These are phyloP conservation scores for Girardia tigrina DNA, from an alignment of 2,888 invertebrate genomes.

Conservation along the genomic window DNA sequence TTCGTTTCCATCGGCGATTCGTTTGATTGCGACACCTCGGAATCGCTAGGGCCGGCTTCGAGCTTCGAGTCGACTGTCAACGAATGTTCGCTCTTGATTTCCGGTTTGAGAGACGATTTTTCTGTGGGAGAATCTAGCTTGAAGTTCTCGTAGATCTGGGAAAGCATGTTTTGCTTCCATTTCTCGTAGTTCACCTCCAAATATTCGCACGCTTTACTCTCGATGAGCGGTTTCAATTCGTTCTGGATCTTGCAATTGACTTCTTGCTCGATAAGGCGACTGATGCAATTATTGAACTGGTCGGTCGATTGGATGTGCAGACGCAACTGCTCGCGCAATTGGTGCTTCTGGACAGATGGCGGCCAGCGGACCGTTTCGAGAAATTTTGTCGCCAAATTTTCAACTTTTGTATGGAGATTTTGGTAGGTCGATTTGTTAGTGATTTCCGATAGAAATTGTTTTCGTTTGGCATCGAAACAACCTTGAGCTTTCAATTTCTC, in stretches of 20 bases:
- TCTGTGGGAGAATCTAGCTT: background rate
- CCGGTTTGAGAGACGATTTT: no score
- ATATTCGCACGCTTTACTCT: background rate
- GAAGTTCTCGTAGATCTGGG: background rate
- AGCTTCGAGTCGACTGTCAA: no score
- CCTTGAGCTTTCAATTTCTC: background rate
- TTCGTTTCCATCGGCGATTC: no score
- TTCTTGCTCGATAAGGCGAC: background rate
- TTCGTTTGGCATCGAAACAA: background rate
- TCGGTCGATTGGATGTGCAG: background rate
- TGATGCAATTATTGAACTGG: background rate
- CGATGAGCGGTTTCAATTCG: background rate
- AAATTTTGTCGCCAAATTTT: background rate
- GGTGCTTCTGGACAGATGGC: background rate
- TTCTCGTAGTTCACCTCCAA: background rate
- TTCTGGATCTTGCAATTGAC: background rate
- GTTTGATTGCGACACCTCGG: no score
- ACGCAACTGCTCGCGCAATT: background rate
- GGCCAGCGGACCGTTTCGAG: background rate
- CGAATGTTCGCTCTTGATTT: no score
- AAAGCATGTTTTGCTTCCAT: background rate
- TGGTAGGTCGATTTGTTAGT: background rate
- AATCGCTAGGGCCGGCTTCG: no score
- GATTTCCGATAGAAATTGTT: background rate
- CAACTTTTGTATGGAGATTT: background rate